Evolutionary conservation across 2,797 vertebrate species (phyloP), one percentile per base, ranked within the genome.

Genomic region (Phoxinus dragarum): DNA sequence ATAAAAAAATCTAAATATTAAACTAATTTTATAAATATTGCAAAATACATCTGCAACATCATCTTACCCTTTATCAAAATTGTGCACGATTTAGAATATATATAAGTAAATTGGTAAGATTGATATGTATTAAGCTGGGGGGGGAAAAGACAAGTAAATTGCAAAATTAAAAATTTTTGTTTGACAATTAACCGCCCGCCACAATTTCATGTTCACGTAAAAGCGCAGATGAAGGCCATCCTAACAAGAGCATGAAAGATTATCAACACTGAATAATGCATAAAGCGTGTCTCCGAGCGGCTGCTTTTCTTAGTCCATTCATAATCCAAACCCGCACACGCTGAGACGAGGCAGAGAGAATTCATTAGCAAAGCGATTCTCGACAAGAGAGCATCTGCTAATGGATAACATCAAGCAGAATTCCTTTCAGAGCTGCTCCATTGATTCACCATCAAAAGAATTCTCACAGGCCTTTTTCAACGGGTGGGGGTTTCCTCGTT

Each of bases 171-270:
- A 27, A n/a, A 17, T 36, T 16, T 67, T 27, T 68, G 44, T 38
- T 11, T 1, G 23, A 40, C 34, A 54, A 38, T 54, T 40, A 49
- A 40, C 16, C 67, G 16, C 21, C 44, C 7, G n/a, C 34, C 56
- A 31, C 17, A 67, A 16, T 16, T 31, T 80, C 38, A 47, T 5
- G 19, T 31, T n/a, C 16, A 8, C 17, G 27, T 80, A 47, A 47
- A 56, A 44, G 9, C 1, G 3, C 61, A 52, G 27, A 66, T 56
- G 47, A 40, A 54, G 47, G 34, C 66, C 47, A 1, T 98, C 91
- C 97, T 93, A 66, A 34, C 34, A 44, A 34, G 69, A 81, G 69
- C 78, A 61, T 21, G 47, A 86, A 71, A 59, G 66, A 71, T 78
- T 78, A 82, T 31, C 21, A 80, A 77, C 64, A 52, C 66, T 56